A percentile compares a stretch with the other conserved stretches of the same genome.
Evolutionary conservation across 2,797 vertebrate genomes (phyloP).

Genomic region (Propithecus perrieri): DNA sequence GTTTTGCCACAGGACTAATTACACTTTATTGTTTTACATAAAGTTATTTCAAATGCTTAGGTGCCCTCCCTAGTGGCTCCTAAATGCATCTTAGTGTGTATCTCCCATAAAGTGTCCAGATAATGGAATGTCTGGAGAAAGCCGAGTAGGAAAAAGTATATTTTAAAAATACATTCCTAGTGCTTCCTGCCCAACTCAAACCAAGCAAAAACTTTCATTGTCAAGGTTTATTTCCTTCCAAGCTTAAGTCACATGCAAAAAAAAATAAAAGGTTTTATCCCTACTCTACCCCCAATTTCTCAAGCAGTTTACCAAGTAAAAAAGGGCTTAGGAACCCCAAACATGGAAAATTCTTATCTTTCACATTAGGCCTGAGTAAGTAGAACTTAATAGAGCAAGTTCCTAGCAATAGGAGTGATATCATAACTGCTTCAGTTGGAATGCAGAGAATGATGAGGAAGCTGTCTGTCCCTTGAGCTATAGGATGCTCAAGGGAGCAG

Average conservation of each 20-base stretch:
- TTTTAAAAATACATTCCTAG: background rate
- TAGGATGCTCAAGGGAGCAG: background rate
- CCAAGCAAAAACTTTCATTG: background rate
- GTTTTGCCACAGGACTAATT: background rate
- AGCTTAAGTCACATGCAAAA: background rate
- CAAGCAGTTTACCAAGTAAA: background rate
- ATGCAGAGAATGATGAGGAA: background rate
- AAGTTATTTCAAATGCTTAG: background rate
- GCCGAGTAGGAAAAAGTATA: background rate
- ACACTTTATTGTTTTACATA: background rate
- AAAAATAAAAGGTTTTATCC: background rate
- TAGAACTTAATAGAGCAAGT: background rate
- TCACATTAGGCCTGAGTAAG: background rate
- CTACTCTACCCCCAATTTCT: background rate
- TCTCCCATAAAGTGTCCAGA: background rate
- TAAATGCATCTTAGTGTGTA: background rate
- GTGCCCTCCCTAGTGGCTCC: background rate
- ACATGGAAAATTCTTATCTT: background rate
- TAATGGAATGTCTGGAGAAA: background rate
- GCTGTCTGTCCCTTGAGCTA: background rate
- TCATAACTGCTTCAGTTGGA: background rate
- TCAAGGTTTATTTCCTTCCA: slow-evolving; percentile 9
- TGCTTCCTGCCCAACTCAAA: background rate
- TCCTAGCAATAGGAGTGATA: background rate
- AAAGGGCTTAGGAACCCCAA: background rate